phyloP scores from a whole-genome alignment of 2,888 invertebrate genomes.

The Pterostichus madidus region DNA sequence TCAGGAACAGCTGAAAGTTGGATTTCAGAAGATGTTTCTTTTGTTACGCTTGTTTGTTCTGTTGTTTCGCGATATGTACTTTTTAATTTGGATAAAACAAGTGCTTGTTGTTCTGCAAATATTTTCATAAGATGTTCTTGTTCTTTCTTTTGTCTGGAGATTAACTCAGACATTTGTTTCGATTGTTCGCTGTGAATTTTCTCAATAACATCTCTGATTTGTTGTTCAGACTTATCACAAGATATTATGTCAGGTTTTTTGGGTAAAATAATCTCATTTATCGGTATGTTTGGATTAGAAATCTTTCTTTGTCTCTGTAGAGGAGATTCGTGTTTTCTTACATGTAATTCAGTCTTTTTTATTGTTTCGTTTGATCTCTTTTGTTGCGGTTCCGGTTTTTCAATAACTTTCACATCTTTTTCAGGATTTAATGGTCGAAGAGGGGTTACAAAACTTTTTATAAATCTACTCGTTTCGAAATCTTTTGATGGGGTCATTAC shows the following conservation, averaged over 20 bases:
- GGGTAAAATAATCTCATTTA: conserved; percentile 55
- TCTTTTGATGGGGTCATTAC: neutral
- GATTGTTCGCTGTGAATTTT: conserved; percentile 83
- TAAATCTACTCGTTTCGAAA: neutral
- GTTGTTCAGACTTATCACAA: conserved; percentile 66
- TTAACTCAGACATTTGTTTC: conserved; percentile 81
- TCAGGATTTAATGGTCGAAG: neutral
- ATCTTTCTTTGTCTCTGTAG: too few relatives aligned
- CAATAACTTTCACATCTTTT: neutral
- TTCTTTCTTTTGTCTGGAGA: conserved; percentile 83
- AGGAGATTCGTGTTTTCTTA: conserved; percentile 12
- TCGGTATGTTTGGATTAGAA: too few relatives aligned
- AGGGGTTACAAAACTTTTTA: conserved; percentile 17
- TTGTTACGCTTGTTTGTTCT: conserved; percentile 1
- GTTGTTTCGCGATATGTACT: conserved; percentile 72
- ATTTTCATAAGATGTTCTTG: conserved; percentile 82
- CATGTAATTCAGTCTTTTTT: conserved; percentile 29
- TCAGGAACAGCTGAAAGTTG: conserved; percentile 1
- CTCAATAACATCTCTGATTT: conserved; percentile 67
- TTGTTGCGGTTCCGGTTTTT: too few relatives aligned
- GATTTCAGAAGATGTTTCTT: neutral
- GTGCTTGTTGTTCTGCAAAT: conserved; percentile 83
- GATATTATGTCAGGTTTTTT: conserved; percentile 49
- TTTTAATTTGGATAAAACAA: conserved; percentile 78
- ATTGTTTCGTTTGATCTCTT: too few relatives aligned